These are phyloP conservation scores for Xanthorhoe spadicearia DNA, from an alignment of 2,888 invertebrate species.

Conservation along the genomic window DNA sequence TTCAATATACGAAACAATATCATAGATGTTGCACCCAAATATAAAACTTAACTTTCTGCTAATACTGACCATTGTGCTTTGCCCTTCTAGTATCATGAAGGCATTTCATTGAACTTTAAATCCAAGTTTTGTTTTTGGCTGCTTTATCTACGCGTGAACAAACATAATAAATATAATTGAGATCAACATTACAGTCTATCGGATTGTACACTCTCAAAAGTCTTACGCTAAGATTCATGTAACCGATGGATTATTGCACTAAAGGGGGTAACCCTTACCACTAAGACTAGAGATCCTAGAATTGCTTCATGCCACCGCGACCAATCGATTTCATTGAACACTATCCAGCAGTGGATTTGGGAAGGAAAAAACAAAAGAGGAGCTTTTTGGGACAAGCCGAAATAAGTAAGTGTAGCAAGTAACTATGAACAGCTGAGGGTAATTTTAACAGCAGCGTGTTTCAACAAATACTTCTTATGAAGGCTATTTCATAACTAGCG, in stretches of 20 bases:
- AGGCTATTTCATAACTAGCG: not conserved
- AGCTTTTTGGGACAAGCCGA: no score
- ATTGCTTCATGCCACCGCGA: conserved; percentile 66
- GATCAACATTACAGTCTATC: conserved; percentile 78
- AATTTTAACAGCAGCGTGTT: no score
- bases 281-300: conserved; percentile 56
- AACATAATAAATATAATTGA: conserved; percentile 59
- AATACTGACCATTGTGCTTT: not conserved
- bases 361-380: conserved; percentile 5
- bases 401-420: no score
- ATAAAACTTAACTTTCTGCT: conserved; percentile 1
- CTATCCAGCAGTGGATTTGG: conserved; percentile 51
- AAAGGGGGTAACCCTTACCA: conserved; percentile 52
- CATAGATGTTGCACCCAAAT: conserved; percentile 24
- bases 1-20: conserved; percentile 74
- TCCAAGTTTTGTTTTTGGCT: conserved; percentile 13
- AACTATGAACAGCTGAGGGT: no score
- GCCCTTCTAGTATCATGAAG: not conserved
- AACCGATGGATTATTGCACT: conserved; percentile 68
- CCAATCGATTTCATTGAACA: conserved; percentile 55
- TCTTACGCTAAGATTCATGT: conserved; percentile 57
- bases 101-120: not conserved
- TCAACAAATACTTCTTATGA: not conserved
- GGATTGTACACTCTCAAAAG: conserved; percentile 80
- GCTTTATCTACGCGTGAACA: conserved; percentile 43